These are phyloP conservation scores for Gorsachius magnificus DNA, from an alignment of 2,797 vertebrate species.

Conservation along the genomic window DNA sequence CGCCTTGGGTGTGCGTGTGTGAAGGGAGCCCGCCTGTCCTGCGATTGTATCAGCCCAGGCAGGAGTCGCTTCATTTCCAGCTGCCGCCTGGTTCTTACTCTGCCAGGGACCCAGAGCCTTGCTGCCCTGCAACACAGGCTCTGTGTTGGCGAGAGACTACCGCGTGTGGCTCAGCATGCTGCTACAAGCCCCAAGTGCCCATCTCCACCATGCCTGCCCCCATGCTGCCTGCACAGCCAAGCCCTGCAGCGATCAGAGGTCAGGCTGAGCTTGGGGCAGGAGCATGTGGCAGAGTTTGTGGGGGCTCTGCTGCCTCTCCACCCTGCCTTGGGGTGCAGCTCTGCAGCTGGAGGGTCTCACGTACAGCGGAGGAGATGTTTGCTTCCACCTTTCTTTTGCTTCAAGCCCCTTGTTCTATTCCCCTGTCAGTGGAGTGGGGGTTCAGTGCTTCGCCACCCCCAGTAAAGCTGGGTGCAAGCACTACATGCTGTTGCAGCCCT, in stretches of 20 bases:
- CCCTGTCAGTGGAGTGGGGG: constrained; percentile 20
- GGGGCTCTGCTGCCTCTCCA: neutral
- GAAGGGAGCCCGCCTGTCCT: constrained; percentile 33
- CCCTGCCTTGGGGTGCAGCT: neutral
- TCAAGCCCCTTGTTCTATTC: neutral
- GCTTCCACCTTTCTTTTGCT: constrained; percentile 14
- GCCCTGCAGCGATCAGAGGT: neutral
- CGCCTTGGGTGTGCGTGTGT: neutral
- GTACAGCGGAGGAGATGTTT: neutral
- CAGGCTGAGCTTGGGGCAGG: neutral
- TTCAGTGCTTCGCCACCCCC: constrained; percentile 17
- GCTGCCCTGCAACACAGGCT: neutral
- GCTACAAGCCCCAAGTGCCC: neutral
- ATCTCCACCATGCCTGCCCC: neutral
- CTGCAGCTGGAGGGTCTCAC: neutral
- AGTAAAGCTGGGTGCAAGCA: constrained; percentile 24
- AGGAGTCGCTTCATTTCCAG: constrained; percentile 4
- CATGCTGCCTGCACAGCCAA: neutral
- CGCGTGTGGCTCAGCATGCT: rapidly evolving
- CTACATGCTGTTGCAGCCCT: constrained; percentile 17
- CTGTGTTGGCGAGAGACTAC: neutral
- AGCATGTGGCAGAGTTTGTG: neutral
- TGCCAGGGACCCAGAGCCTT: neutral
- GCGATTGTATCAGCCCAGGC: neutral
- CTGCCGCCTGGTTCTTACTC: neutral